Conservation (phyloP, 2,888 invertebrate species). For the Herminia tarsipennalis region DNA sequence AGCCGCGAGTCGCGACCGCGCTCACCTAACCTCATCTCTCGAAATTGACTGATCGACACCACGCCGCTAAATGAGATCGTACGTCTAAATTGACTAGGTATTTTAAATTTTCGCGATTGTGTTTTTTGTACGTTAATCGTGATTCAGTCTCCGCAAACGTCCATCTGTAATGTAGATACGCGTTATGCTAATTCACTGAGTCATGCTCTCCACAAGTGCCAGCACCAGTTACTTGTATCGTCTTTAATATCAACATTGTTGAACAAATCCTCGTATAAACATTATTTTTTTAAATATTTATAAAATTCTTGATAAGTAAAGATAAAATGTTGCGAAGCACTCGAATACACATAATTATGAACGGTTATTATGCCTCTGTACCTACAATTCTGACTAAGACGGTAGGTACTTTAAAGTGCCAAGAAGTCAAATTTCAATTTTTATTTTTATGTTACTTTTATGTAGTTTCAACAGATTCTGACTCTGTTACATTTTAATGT, state of each 20-base stretch:
- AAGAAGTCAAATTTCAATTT: not conserved
- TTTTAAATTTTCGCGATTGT: constrained; percentile 51
- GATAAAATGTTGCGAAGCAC: constrained; percentile 5
- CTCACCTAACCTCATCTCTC: constrained; percentile 46
- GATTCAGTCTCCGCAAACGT: constrained; percentile 36
- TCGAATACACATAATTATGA: not conserved
- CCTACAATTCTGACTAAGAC: not conserved
- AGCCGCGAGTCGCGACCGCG: constrained; percentile 33
- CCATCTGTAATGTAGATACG: constrained; percentile 27
- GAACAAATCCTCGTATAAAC: not conserved
- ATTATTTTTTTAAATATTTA: constrained; percentile 8
- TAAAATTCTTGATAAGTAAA: constrained; percentile 10
- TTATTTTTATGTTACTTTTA: not conserved
- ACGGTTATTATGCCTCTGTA: not conserved
- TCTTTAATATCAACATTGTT: constrained; percentile 12
- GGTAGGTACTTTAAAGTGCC: not conserved
- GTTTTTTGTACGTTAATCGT: constrained; percentile 46
- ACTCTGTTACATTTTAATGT: not conserved
- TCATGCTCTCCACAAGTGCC: constrained; percentile 24
- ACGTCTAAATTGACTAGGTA: constrained; percentile 47
- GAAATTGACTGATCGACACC: constrained; percentile 28
- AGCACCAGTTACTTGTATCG: constrained; percentile 21
- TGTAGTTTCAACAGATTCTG: not conserved
- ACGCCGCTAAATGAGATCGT: constrained; percentile 51
- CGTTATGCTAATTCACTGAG: constrained; percentile 38